Evolutionary conservation across 2,888 invertebrate genomes (phyloP).

Genomic region (Auanema freiburgensis): DNA sequence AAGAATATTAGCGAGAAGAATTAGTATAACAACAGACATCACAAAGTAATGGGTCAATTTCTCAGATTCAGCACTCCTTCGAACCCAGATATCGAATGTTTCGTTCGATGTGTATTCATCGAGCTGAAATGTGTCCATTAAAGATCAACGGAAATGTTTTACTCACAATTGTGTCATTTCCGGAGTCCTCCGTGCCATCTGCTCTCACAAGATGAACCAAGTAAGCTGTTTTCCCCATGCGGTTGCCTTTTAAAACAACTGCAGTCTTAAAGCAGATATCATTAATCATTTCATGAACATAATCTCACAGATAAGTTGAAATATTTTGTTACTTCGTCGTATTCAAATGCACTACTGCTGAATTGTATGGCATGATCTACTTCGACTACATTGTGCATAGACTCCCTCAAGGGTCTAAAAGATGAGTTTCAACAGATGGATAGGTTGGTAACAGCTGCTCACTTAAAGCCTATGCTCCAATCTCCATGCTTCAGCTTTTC

Average conservation of each 20-base stretch:
- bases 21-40: conserved; percentile 51
- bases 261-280: conserved; percentile 24
- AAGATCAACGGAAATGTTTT: background rate
- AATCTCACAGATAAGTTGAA: too few relatives aligned
- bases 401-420: too few relatives aligned
- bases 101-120: background rate
- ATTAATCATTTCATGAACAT: background rate
- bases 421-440: too few relatives aligned
- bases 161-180: conserved; percentile 16
- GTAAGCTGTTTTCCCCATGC: conserved; percentile 48
- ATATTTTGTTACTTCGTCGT: too few relatives aligned
- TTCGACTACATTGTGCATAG: too few relatives aligned
- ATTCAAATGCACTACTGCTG: too few relatives aligned
- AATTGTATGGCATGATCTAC: too few relatives aligned
- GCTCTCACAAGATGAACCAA: conserved; percentile 28
- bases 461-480: too few relatives aligned
- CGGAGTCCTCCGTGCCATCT: conserved; percentile 33
- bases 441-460: too few relatives aligned
- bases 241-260: conserved; percentile 38
- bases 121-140: background rate
- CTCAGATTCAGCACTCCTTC: conserved; percentile 30
- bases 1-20: conserved; percentile 59
- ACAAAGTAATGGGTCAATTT: conserved; percentile 55
- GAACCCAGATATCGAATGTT: conserved; percentile 46
- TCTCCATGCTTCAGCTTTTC: too few relatives aligned